These are phyloP conservation scores for Actinostola sp. DNA, from an alignment of 92 coral and sea anemone genomes.

Conservation along the genomic window DNA sequence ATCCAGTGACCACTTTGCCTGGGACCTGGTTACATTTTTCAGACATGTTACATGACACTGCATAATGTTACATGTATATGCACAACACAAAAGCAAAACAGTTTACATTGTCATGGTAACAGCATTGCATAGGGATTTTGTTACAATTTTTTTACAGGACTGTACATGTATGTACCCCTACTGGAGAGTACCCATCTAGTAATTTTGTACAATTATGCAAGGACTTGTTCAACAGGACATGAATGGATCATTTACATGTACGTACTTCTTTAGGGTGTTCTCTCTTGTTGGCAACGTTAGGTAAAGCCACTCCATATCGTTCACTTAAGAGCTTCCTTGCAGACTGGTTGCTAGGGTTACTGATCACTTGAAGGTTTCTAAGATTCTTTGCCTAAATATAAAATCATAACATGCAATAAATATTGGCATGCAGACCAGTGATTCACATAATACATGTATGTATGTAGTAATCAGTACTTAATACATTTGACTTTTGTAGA, in stretches of 20 bases:
- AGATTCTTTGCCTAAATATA: slow-evolving; percentile 75
- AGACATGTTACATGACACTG: neutral
- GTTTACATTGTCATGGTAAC: no score
- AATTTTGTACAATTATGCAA: no score
- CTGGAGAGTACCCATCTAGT: no score
- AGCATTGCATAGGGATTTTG: no score
- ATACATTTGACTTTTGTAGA: no score
- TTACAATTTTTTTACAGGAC: no score
- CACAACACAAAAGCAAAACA: neutral
- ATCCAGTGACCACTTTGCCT: slow-evolving; percentile 81
- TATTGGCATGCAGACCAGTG: no score
- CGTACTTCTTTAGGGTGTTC: slow-evolving; percentile 62
- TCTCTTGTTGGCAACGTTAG: slow-evolving; percentile 72
- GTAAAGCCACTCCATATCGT: slow-evolving; percentile 89
- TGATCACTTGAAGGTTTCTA: slow-evolving; percentile 75
- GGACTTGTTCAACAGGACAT: no score
- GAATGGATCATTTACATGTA: no score
- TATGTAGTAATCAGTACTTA: no score
- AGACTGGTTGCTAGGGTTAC: slow-evolving; percentile 71
- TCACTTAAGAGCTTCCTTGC: slow-evolving; percentile 78
- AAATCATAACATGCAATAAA: neutral
- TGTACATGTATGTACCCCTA: no score
- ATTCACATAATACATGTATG: no score
- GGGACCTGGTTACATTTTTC: slow-evolving; percentile 34
- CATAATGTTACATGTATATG: neutral